Percentiles rank a stretch among this genome's conserved stretches.
These are phyloP conservation scores for Plemyria rubiginata DNA, from an alignment of 2,888 invertebrate genomes.

Conservation along the genomic window DNA sequence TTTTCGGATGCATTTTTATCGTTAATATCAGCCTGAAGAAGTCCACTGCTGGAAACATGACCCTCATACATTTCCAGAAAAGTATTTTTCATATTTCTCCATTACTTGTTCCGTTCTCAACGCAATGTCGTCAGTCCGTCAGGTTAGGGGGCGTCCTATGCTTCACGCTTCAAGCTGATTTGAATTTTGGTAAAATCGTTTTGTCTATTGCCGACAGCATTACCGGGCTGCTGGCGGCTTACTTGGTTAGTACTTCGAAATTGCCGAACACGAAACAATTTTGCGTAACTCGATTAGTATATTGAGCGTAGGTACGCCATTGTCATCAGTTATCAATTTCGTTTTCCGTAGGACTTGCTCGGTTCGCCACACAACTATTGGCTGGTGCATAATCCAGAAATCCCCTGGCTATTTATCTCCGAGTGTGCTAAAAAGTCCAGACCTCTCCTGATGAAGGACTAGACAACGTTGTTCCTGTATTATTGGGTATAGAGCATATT, in stretches of 20 bases:
- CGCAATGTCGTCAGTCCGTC: neutral
- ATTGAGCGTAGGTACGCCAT: conserved; percentile 24
- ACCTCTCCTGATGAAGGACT: too few species aligned
- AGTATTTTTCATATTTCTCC: too few species aligned
- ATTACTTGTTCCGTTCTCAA: too few species aligned
- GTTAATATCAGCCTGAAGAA: neutral
- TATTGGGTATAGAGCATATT: too few species aligned
- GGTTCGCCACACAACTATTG: neutral
- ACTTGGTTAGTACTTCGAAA: conserved; percentile 35
- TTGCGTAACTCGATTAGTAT: conserved; percentile 35
- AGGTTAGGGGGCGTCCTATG: neutral
- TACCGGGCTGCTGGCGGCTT: conserved; percentile 16
- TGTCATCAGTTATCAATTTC: conserved; percentile 13
- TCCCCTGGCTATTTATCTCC: too few species aligned
- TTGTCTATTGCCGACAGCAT: neutral
- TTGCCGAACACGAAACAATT: conserved; percentile 35
- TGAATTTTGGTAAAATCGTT: neutral
- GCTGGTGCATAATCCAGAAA: neutral
- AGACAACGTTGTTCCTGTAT: too few species aligned
- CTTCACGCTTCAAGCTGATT: neutral
- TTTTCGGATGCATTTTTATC: neutral
- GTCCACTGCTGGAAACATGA: neutral
- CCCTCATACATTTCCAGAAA: too few species aligned
- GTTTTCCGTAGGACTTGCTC: conserved; percentile 4
- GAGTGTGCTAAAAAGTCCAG: too few species aligned